Percentiles rank a stretch among this genome's conserved stretches.
Evolutionary conservation across 2,888 invertebrate species (phyloP).

Genomic region (Caenorhabditis virilis): DNA sequence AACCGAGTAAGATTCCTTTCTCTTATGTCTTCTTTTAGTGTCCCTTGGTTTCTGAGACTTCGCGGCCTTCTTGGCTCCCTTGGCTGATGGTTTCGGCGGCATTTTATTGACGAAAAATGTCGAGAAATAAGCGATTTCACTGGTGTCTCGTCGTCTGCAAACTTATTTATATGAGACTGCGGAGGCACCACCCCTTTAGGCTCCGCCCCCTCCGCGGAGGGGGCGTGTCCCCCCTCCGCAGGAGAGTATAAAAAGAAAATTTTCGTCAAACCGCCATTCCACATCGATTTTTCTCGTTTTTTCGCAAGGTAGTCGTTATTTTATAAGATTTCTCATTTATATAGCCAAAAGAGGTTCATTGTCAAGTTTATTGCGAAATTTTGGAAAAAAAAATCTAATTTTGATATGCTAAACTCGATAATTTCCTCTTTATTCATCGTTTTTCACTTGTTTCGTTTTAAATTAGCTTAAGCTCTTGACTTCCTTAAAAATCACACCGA

Average conservation of each 20-base stretch:
- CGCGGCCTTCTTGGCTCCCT: slow-evolving; percentile 68
- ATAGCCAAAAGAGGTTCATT: too few species aligned
- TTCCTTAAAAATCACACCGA: background rate
- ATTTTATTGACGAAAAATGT: slow-evolving; percentile 20
- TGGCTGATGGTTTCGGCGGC: slow-evolving; percentile 64
- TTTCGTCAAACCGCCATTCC: background rate
- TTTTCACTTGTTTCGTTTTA: background rate
- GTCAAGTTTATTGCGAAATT: too few species aligned
- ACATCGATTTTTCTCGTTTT: background rate
- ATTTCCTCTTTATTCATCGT: too few species aligned
- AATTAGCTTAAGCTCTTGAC: background rate
- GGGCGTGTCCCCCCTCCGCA: slow-evolving; percentile 12
- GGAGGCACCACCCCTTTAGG: slow-evolving; percentile 16
- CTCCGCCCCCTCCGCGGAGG: slow-evolving; percentile 15
- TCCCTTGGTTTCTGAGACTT: slow-evolving; percentile 56
- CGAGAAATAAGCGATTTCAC: background rate
- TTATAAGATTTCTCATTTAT: background rate
- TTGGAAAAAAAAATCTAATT: too few species aligned
- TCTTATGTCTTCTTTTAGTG: slow-evolving; percentile 66
- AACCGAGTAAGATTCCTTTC: slow-evolving; percentile 68
- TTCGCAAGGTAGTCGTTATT: background rate
- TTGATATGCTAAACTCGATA: too few species aligned
- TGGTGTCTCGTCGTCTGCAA: slow-evolving; percentile 5
- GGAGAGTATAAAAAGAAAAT: slow-evolving; percentile 4
- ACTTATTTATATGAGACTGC: slow-evolving; percentile 16